Percentiles rank a stretch among this genome's conserved stretches.
Evolutionary conservation across 2,113 vertebrate species (phyloP).

Genomic region (Notarius lentiginosus): DNA sequence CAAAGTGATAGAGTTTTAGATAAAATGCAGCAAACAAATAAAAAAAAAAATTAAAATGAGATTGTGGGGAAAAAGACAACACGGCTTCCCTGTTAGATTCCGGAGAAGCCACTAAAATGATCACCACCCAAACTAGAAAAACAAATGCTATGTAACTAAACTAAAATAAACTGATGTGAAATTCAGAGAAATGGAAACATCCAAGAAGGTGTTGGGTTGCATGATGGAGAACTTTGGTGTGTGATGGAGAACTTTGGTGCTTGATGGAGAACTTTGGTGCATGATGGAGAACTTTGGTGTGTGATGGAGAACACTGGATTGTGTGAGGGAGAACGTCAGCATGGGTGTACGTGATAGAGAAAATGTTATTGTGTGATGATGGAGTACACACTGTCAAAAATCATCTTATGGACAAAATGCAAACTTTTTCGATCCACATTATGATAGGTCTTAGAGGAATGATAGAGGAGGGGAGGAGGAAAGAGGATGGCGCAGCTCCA

Average conservation of each 20-base stretch:
- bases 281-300: neutral
- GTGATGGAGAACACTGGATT: neutral
- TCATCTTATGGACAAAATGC: neutral
- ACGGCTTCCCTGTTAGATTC: neutral
- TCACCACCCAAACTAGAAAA: neutral
- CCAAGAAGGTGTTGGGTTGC: neutral
- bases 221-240: neutral
- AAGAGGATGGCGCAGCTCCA: neutral
- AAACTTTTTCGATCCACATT: neutral
- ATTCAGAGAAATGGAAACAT: neutral
- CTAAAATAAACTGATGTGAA: neutral
- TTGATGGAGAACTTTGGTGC: neutral
- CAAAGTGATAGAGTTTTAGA: neutral
- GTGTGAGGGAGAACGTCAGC: neutral
- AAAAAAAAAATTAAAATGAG: neutral
- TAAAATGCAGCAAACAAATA: neutral
- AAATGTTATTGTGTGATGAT: neutral
- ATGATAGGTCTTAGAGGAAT: neutral
- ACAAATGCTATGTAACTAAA: neutral
- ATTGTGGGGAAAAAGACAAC: neutral
- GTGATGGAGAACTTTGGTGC: neutral
- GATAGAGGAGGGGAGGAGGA: neutral
- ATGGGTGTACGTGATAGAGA: neutral
- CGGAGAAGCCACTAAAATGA: neutral
- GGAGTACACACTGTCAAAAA: neutral